Evolutionary conservation across 2,797 vertebrate species (phyloP), one percentile per base, ranked within the genome.

Genomic region (Microcaecilia unicolor): DNA sequence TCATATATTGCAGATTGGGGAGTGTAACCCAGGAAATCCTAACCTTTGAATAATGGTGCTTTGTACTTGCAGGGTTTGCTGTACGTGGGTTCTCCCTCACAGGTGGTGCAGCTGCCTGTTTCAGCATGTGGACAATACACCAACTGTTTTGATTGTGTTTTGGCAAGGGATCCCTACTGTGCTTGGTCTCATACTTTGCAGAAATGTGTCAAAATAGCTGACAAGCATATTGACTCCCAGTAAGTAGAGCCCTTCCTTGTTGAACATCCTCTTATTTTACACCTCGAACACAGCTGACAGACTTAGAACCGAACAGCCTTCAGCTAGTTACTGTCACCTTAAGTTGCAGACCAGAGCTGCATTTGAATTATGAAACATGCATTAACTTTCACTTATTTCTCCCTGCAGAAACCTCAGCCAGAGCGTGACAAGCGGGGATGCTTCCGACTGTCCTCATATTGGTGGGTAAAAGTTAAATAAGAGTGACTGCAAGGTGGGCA

Each of bases 81-180:
- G 18, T 86, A 79, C 8, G 78, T 45, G 3, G 80, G 79, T 4
- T 83, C 85, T n/a, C 41, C 32, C 1, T 72, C 72, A 6, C 75
- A 55, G 4, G 79, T 67, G 1, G 50, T 77, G 12, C 85, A 89
- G 64, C 69, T 87, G 33, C 78, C 82, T 0, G 41, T 82, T 32
- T 67, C 77, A 5, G 60, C 63, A 41, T 88, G 86, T 52, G 57
- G 48, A 29, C 70, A 33, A 4, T 70, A 84, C 18, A 15, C 23
- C 25, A 31, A 42, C 3, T 87, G 87, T 58, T 41, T 53, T 46
- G 84, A 87, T 56, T 88, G 86, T 18, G 10, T 88, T 46, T 44
- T 88, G 48, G 74, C 84, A 9, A 61, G 84, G 41, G 85, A 87
- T 36, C 88, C 85, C 1, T 83, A 84, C 67, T 86, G 87, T 3